Base-by-base conservation (phyloP, 2,113 vertebrate species). In the Hydrolagus affinis region DNA sequence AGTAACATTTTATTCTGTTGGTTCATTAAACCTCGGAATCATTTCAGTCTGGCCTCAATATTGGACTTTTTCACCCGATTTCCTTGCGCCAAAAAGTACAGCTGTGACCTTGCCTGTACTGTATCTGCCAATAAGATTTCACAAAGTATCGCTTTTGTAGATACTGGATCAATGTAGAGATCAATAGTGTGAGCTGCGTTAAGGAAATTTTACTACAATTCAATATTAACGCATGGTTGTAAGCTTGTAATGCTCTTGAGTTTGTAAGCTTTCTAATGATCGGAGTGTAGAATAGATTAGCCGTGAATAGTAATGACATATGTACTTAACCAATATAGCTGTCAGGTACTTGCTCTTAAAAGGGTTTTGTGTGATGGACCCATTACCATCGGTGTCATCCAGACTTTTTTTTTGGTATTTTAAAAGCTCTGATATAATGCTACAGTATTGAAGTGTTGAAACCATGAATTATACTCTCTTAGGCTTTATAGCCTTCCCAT, bases 381-480 rank as follows among this genome's bases (percentile, higher is more conserved):
- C 6, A 6, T 44, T 44, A 44, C 30, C 15, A 14, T 74, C 72
- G 44, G 72, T 66, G 78, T 17, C 62, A 83, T 21, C 78, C 4
- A 21, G 78, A 62, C 78, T 6, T 15, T 28, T 14, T 10, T 83
- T 83, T 66, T 10, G 64, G 17, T 32, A 30, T 83, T 83, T 83
- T 66, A 28, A 83, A 83, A 32, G 62, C 64, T 68, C 62, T 7
- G 75, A 62, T 56, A 32, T 19, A 75, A 75, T 56, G 56, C 56
- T 32, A 56, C 32, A 56, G 25, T 17, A 19, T 44, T 66, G 78
- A 83, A 66, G 78, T 66, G 60, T 28, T 68, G 62, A 83, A 83
- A 83, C 62, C 25, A 83, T 83, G 21, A 83, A 83, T 83, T 28
- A 83, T 83, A 66, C 17, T 83, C 25, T 68, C 25, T 56, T n/a